A percentile compares a stretch with the other conserved stretches of the same genome.
phyloP scores from a whole-genome alignment of 2,888 invertebrate genomes.

The Orgyia antiqua region DNA sequence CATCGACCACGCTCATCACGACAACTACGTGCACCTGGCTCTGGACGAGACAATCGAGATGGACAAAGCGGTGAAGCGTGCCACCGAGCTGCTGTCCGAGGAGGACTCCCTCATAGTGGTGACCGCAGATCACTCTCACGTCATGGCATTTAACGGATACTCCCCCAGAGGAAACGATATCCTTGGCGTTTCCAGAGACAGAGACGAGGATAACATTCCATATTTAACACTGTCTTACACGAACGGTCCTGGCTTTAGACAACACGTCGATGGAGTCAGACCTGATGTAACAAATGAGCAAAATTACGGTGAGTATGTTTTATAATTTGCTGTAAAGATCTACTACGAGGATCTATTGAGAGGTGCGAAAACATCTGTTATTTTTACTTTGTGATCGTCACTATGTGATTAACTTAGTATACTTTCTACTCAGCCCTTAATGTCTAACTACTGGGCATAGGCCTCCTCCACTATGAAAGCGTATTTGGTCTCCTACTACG shows the following conservation, averaged over 20 bases:
- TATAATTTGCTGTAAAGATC: neutral
- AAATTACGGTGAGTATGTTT: constrained; percentile 8
- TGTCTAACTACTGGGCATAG: too few relatives aligned
- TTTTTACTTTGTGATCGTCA: too few relatives aligned
- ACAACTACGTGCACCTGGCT: constrained; percentile 71
- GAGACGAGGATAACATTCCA: constrained; percentile 26
- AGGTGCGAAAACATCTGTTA: too few relatives aligned
- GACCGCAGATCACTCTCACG: constrained; percentile 86
- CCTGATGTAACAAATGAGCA: constrained; percentile 14
- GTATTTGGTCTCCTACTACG: too few relatives aligned
- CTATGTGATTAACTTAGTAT: neutral
- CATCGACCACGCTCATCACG: constrained; percentile 83
- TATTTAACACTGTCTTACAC: constrained; percentile 79
- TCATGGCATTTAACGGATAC: constrained; percentile 83
- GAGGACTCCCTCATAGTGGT: constrained; percentile 86
- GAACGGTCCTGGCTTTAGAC: constrained; percentile 61
- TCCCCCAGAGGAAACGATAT: constrained; percentile 64
- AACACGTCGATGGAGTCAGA: constrained; percentile 9
- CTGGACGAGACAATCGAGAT: constrained; percentile 83
- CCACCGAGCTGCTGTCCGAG: constrained; percentile 55
- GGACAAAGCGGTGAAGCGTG: constrained; percentile 69
- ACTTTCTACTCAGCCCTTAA: too few relatives aligned
- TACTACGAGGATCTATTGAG: neutral
- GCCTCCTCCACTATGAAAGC: too few relatives aligned
- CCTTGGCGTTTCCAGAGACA: constrained; percentile 17